Percentiles rank a stretch among this genome's conserved stretches.
These are phyloP conservation scores for Tachina lurida DNA, from an alignment of 2,888 invertebrate species.

Conservation along the genomic window DNA sequence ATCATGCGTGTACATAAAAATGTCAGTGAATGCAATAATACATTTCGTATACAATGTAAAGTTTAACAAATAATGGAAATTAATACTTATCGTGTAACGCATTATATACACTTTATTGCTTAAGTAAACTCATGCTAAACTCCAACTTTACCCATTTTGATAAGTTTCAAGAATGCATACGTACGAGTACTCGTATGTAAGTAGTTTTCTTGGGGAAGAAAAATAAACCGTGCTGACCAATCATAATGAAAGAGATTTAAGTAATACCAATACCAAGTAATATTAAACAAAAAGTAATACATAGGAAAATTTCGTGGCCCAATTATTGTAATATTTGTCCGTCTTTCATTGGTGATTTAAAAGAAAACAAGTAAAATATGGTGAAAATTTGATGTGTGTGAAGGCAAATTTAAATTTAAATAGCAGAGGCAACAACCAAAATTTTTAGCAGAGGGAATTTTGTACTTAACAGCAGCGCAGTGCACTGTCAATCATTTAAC, in stretches of 20 bases:
- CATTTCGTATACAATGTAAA: constrained; percentile 9
- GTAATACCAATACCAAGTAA: not conserved
- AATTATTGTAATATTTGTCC: too few relatives aligned
- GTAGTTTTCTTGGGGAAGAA: constrained; percentile 9
- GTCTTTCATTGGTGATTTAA: too few relatives aligned
- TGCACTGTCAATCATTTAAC: too few relatives aligned
- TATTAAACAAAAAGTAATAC: too few relatives aligned
- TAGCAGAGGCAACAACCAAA: too few relatives aligned
- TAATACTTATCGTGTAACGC: constrained; percentile 55
- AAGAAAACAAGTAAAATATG: too few relatives aligned
- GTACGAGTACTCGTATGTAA: not conserved
- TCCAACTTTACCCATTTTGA: constrained; percentile 45
- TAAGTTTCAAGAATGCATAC: constrained; percentile 32
- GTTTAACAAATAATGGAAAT: constrained; percentile 53
- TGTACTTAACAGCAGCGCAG: too few relatives aligned
- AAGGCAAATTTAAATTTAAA: too few relatives aligned
- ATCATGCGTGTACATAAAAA: not conserved
- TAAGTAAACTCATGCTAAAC: constrained; percentile 50
- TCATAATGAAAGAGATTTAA: not conserved
- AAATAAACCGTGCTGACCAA: constrained; percentile 37
- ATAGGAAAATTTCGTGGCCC: too few relatives aligned
- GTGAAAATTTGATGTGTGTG: too few relatives aligned
- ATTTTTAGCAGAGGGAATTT: too few relatives aligned
- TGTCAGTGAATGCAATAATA: constrained; percentile 14
- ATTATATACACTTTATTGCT: constrained; percentile 57